Conservation (phyloP, 1,140 invertebrate species). For the Drosophila varians region DNA sequence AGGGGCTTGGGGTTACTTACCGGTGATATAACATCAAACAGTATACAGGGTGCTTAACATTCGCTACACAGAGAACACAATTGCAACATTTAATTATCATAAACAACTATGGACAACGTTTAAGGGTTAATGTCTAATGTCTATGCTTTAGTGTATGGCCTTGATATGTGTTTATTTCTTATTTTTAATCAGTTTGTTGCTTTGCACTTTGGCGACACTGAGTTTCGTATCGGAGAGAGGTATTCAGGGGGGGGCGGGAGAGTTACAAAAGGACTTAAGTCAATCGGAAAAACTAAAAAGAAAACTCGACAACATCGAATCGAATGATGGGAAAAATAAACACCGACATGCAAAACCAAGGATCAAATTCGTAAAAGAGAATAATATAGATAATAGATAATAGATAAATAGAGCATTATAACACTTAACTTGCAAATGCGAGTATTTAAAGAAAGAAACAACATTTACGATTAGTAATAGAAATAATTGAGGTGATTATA, state of each 20-base stretch:
- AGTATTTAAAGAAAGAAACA: conserved; percentile 38
- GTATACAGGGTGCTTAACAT: conserved; percentile 83
- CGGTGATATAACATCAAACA: conserved; percentile 83
- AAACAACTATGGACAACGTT: conserved; percentile 73
- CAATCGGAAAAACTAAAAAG: conserved; percentile 23
- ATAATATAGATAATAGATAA: background rate
- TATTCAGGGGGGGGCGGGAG: conserved; percentile 6
- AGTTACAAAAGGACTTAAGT: no score
- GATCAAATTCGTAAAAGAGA: conserved; percentile 1
- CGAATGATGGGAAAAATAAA: conserved; percentile 10
- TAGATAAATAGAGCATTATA: conserved; percentile 26
- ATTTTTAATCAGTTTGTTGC: conserved; percentile 9
- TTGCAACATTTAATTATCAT: conserved; percentile 82
- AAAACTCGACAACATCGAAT: conserved; percentile 41
- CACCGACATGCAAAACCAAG: conserved; percentile 27
- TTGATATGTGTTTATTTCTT: conserved; percentile 22
- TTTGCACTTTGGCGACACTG: conserved; percentile 42
- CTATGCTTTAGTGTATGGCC: conserved; percentile 36
- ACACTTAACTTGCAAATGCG: conserved; percentile 44
- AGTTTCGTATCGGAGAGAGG: conserved; percentile 20
- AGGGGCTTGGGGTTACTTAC: conserved; percentile 74
- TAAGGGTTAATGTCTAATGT: conserved; percentile 63
- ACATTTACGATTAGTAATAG: conserved; percentile 42
- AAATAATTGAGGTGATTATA: conserved; percentile 28
- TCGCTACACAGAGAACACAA: conserved; percentile 83